These are phyloP conservation scores for Tolypeutes matacus DNA, from an alignment of 2,797 vertebrate genomes.

Conservation along the genomic window DNA sequence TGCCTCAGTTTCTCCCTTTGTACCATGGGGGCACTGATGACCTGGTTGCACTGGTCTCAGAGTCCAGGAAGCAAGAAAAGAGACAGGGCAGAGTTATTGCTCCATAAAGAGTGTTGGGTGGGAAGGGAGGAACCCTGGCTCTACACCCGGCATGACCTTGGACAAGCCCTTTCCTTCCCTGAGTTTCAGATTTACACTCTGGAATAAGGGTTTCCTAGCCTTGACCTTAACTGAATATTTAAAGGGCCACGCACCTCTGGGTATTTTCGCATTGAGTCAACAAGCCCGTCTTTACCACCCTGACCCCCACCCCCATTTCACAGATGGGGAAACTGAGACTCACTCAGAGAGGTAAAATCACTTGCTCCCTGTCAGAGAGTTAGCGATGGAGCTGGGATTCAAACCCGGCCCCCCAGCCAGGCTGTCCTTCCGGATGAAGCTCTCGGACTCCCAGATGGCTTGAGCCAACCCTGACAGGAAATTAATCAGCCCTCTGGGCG, in stretches of 20 bases:
- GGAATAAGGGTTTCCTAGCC: neutral
- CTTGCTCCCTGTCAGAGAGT: neutral
- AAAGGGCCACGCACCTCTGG: neutral
- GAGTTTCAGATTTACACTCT: neutral
- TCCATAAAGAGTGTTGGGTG: neutral
- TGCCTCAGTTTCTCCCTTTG: neutral
- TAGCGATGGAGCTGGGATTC: conserved; percentile 36
- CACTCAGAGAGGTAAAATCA: neutral
- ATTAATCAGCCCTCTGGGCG: conserved; percentile 85
- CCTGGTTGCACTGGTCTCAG: neutral
- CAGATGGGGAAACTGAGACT: conserved; percentile 46
- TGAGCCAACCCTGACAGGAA: conserved; percentile 72
- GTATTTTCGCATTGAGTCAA: neutral
- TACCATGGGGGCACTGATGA: neutral
- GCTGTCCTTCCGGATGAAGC: conserved; percentile 53
- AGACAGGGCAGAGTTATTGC: neutral
- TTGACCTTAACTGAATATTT: neutral
- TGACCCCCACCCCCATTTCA: neutral
- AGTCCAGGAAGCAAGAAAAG: conserved; percentile 1
- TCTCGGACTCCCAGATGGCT: conserved; percentile 74
- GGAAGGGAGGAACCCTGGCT: neutral
- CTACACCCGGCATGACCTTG: no score
- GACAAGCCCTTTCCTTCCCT: neutral
- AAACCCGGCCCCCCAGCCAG: neutral
- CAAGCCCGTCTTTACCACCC: neutral